Evolutionary conservation across 2,888 invertebrate species (phyloP).

Genomic region (Nomada flava): DNA sequence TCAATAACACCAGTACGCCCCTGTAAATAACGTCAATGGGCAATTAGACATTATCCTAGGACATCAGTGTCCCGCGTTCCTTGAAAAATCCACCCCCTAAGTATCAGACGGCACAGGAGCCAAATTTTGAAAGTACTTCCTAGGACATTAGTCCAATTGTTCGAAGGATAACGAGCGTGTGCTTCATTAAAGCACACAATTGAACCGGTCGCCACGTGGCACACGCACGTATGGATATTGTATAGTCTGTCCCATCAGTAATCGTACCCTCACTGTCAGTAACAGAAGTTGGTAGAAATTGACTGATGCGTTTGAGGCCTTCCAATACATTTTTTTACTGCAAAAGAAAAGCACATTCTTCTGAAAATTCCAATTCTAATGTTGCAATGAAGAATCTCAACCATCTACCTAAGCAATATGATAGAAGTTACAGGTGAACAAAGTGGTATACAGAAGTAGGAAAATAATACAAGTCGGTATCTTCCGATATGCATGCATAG

Average conservation of each 20-base stretch:
- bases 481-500: neutral
- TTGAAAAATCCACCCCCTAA: constrained; percentile 29
- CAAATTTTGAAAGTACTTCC: constrained; percentile 39
- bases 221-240: constrained; percentile 58
- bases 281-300: no score
- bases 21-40: neutral
- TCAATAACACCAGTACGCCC: no score
- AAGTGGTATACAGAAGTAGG: neutral
- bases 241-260: constrained; percentile 12
- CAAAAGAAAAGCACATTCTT: no score
- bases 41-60: neutral
- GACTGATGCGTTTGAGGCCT: no score
- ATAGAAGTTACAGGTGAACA: no score
- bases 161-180: constrained; percentile 69
- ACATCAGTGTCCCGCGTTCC: constrained; percentile 1
- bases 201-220: constrained; percentile 71
- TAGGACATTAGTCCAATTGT: constrained; percentile 68
- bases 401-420: neutral
- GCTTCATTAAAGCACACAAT: constrained; percentile 71
- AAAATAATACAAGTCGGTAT: neutral
- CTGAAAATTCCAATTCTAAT: no score
- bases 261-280: no score
- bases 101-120: constrained; percentile 36
- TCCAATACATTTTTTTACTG: no score
- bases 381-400: no score